Conservation (phyloP, 2,113 vertebrate genomes). For the Otus sunia region DNA sequence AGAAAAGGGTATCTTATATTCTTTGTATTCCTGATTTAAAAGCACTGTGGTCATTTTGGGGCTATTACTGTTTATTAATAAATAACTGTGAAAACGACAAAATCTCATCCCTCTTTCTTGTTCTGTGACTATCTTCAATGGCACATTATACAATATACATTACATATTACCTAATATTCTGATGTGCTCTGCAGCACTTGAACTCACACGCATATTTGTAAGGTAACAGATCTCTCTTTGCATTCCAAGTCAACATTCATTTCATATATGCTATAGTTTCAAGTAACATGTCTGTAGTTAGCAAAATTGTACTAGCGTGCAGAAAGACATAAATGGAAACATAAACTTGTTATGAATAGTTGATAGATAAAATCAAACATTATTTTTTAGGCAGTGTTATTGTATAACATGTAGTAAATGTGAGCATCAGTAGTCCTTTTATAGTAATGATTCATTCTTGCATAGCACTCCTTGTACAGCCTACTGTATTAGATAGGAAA, state of each 20-base stretch:
- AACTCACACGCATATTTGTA: neutral
- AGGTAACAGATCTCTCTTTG: neutral
- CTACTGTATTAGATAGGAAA: neutral
- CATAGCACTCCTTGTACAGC: neutral
- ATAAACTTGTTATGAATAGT: neutral
- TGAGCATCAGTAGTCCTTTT: neutral
- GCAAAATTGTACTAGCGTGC: neutral
- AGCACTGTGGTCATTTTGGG: neutral
- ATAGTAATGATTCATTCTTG: neutral
- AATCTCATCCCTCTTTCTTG: neutral
- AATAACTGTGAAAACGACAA: neutral
- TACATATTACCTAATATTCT: neutral
- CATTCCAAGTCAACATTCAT: neutral
- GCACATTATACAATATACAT: neutral
- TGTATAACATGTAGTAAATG: neutral
- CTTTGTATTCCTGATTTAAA: neutral
- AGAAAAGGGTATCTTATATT: neutral
- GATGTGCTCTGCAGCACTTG: neutral
- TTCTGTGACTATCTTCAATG: neutral
- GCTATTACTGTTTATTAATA: neutral
- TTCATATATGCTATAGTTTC: neutral
- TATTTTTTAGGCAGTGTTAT: neutral
- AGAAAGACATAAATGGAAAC: neutral
- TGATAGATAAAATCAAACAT: neutral
- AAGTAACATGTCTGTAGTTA: neutral